Percentiles rank a stretch among this genome's conserved stretches.
Evolutionary conservation across 2,888 invertebrate species (phyloP).

Genomic region (Labia minor): DNA sequence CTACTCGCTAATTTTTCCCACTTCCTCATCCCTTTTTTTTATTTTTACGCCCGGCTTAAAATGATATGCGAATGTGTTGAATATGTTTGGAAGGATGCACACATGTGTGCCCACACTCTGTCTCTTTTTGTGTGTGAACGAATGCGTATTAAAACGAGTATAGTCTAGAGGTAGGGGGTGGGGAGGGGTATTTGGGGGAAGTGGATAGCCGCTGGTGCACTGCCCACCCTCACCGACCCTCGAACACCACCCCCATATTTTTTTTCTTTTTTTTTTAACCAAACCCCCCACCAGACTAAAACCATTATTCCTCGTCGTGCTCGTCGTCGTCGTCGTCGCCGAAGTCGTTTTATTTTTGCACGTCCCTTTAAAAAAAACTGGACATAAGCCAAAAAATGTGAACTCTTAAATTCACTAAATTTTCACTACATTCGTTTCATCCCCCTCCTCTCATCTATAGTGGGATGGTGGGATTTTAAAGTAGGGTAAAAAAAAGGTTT

Average conservation of each 20-base stretch:
- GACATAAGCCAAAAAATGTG: neutral
- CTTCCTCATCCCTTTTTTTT: neutral
- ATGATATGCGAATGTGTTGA: neutral
- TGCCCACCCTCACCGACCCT: neutral
- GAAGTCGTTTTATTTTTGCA: neutral
- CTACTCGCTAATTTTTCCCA: neutral
- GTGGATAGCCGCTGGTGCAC: too few relatives aligned
- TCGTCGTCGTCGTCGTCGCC: neutral
- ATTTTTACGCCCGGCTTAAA: neutral
- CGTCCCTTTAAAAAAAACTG: neutral
- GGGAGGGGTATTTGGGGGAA: too few relatives aligned
- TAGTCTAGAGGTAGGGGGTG: neutral
- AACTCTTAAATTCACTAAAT: neutral
- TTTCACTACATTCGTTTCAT: neutral
- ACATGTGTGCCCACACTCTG: neutral
- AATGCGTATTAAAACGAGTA: neutral
- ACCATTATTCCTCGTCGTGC: neutral
- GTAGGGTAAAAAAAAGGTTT: too few relatives aligned
- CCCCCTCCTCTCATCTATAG: neutral
- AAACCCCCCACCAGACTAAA: neutral
- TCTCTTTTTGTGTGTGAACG: neutral
- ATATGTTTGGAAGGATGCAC: neutral
- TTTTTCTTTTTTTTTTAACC: neutral
- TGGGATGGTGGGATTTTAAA: neutral
- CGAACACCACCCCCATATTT: too few relatives aligned